These are phyloP conservation scores for Tringa solitaria DNA, from an alignment of 2,113 vertebrate species.

Conservation along the genomic window DNA sequence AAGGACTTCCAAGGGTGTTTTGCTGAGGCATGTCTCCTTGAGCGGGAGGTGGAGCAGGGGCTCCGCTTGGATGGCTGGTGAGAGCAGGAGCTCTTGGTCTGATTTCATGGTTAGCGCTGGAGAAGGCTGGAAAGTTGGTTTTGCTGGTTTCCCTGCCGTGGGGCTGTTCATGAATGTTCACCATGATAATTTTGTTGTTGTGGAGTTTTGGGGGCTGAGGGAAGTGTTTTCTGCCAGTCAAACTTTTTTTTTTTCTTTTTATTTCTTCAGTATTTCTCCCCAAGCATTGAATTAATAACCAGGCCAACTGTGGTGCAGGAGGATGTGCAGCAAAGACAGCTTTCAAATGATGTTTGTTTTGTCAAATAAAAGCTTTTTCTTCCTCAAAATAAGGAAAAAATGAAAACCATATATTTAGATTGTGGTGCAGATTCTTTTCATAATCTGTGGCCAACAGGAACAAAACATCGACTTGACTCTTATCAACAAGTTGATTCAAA, in stretches of 20 bases:
- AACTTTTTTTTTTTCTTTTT: neutral
- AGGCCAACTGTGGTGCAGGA: neutral
- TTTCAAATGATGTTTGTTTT: neutral
- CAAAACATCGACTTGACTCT: neutral
- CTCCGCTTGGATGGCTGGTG: rapidly evolving
- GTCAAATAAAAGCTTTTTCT: neutral
- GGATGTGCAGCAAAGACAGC: neutral
- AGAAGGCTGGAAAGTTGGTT: neutral
- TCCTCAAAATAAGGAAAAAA: neutral
- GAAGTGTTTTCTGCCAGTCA: neutral
- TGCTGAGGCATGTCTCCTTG: neutral
- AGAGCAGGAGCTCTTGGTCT: rapidly evolving
- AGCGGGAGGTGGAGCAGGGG: neutral
- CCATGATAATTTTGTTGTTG: neutral
- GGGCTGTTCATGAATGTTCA: neutral
- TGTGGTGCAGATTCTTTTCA: neutral
- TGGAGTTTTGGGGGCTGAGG: neutral
- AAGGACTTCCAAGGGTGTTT: neutral
- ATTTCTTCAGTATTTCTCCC: neutral
- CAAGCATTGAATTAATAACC: neutral
- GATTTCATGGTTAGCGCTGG: rapidly evolving
- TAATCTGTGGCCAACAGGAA: neutral
- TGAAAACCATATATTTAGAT: neutral
- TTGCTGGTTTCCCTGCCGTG: neutral
- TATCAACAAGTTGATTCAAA: neutral